These are phyloP conservation scores for Lytechinus variegatus DNA, from an alignment of 35 echinoderm and acorn worm genomes.

Conservation along the genomic window DNA sequence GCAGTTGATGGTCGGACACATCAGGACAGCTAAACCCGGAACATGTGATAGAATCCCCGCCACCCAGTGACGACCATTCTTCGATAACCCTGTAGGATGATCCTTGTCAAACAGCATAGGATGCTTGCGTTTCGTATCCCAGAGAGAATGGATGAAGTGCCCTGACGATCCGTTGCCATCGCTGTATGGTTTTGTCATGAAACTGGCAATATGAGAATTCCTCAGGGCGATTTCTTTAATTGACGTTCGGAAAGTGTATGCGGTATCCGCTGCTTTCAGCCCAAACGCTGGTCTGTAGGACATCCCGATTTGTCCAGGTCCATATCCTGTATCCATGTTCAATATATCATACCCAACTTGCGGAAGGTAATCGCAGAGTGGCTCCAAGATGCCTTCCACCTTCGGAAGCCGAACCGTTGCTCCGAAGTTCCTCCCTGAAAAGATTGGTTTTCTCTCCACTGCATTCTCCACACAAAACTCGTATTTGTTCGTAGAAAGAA, in stretches of 20 bases:
- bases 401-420: slow-evolving; percentile 53
- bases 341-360: slow-evolving; percentile 70
- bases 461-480: slow-evolving; percentile 72
- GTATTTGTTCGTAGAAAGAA: slow-evolving; percentile 59
- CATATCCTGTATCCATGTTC: slow-evolving; percentile 64
- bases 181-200: slow-evolving; percentile 68
- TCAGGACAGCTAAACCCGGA: slow-evolving; percentile 56
- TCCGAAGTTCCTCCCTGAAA: slow-evolving; percentile 37
- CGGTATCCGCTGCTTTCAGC: slow-evolving; percentile 67
- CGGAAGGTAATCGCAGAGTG: slow-evolving; percentile 58
- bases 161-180: slow-evolving; percentile 49
- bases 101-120: slow-evolving; percentile 55
- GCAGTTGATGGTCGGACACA: slow-evolving; percentile 70
- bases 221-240: slow-evolving; percentile 73
- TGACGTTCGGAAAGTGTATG: slow-evolving; percentile 59
- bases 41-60: slow-evolving; percentile 65
- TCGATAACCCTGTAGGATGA: slow-evolving; percentile 49
- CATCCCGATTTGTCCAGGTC: slow-evolving; percentile 73
- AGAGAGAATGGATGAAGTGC: slow-evolving; percentile 79
- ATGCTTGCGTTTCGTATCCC: slow-evolving; percentile 55
- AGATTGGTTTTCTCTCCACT: slow-evolving; percentile 59
- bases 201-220: slow-evolving; percentile 56
- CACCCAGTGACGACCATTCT: slow-evolving; percentile 65
- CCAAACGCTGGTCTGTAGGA: slow-evolving; percentile 73
- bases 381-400: slow-evolving; percentile 28